Evolutionary conservation across 2,888 invertebrate genomes (phyloP), one percentile per base, ranked within the genome.

Genomic region (Zaprionus lineosus): DNA sequence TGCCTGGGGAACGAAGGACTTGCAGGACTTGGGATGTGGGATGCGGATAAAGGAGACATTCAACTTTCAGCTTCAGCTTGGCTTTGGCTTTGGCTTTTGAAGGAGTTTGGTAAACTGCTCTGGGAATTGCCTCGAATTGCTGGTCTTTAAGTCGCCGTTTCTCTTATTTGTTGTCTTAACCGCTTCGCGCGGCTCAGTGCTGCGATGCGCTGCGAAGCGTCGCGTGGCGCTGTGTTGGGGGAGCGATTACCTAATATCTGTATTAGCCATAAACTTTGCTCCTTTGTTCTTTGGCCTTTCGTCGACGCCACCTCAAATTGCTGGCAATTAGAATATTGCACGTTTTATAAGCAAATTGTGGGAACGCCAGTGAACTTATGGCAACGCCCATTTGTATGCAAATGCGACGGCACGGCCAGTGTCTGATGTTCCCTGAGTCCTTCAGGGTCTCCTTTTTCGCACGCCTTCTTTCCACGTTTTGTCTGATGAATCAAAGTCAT

Each of bases 361-460:
- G 63, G 50, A 48, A 69, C 50, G 77, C 73, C 60, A 41, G 60
- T 53, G 57, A 78, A 86, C 87, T 86, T 84, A 81, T 86, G 88
- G 70, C 82, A 74, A 77, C 87, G 84, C 81, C 88, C 88, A 88
- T 87, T 87, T 88, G 75, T 88, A 88, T 87, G 87, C 84, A 88
- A 87, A 87, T 84, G 52, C 47, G 51, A 53, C 41, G 15, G 37
- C 65, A 57, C 74, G 56, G 84, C 67, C 86, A 81, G 69, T 60
- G 76, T 58, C 62, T 74, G 71, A 36, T 21, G 16, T 14, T 50
- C 66, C 40, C 4, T 4, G n/a, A n/a, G 41, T 33, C 11, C 48
- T 7, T 21, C 43, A 46, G 12, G 12, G 7, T 16, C 18, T 19
- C 1, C 11, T 14, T 7, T 12, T 12, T 5, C 21, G 33, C 51